Evolutionary conservation across 2,888 invertebrate genomes (phyloP), one percentile per base, ranked within the genome.

Genomic region (Diaperis boleti): DNA sequence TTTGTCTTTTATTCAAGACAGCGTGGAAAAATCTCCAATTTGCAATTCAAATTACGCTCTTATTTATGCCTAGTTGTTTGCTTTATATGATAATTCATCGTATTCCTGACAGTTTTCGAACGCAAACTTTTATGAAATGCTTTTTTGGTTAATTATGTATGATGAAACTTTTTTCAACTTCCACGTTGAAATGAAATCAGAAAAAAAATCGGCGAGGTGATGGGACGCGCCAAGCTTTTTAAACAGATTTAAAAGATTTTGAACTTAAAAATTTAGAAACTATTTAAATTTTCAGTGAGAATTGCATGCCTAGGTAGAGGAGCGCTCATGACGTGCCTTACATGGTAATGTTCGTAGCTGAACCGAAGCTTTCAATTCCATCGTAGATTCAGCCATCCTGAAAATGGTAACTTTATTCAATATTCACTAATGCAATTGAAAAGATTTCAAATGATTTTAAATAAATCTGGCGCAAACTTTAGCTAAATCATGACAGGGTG

Each of bases 231-330:
- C 2, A 50, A 42, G 59, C 59, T 39, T 59, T 29, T 49, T 49
- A 59, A 59, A 11, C 39, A 59, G 59, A 49, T 57, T 59, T 39
- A 49, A 47, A 45, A 45, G 59, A 69, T 64, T 67, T 67, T 55
- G 55, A 65, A 65, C 62, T 69, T 64, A 67, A 67, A 70, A 70
- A 69, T 69, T 69, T 62, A 65, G 63, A 59, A 67, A 70, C 68
- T 67, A 69, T 70, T 67, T 67, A 67, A 67, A 70, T 61, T 69
- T 65, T 66, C 67, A 68, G 67, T 67, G 56, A 59, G 56, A 54
- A 59, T 47, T 56, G 65, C 55, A 65, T 62, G 60, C 57, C 65
- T 66, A 59, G 61, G 57, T 56, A 44, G 41, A 26, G 33, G 44
- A 61, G 47, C 50, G 13, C 33, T 45, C 62, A 59, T 62, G 61